These are phyloP conservation scores for Ciconia stormi DNA, from an alignment of 2,113 vertebrate species.

Conservation along the genomic window DNA sequence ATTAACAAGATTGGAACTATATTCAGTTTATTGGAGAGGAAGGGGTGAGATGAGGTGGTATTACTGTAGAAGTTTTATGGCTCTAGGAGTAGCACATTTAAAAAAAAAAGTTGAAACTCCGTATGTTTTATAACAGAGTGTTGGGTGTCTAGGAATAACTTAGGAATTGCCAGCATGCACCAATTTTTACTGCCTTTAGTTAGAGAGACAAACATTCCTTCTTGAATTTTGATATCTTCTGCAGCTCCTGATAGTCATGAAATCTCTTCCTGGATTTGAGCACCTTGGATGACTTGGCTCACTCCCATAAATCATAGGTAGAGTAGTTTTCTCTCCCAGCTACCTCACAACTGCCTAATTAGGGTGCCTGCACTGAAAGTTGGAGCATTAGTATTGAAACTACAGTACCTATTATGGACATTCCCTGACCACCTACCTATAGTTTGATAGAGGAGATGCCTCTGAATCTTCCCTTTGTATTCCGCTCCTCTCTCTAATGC, in stretches of 20 bases:
- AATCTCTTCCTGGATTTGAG: background rate
- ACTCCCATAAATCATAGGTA: background rate
- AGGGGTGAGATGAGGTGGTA: background rate
- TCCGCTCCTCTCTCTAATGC: background rate
- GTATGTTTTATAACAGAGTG: fast-evolving
- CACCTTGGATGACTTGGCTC: background rate
- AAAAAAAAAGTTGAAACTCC: background rate
- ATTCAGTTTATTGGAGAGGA: background rate
- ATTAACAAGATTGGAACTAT: background rate
- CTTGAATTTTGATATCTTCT: background rate
- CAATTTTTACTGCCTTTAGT: background rate
- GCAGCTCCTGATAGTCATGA: background rate
- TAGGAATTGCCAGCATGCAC: fast-evolving
- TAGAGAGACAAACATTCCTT: background rate
- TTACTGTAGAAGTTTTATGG: background rate
- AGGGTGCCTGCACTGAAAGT: background rate
- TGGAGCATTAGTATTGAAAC: background rate
- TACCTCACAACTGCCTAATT: background rate
- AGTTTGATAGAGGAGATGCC: background rate
- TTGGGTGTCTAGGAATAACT: background rate
- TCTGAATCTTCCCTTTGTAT: background rate
- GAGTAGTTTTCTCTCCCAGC: background rate
- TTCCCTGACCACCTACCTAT: background rate
- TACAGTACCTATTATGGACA: background rate
- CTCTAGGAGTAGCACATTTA: background rate